phyloP scores from a whole-genome alignment of 1,140 invertebrate genomes.

The Heliconius hermathena region DNA sequence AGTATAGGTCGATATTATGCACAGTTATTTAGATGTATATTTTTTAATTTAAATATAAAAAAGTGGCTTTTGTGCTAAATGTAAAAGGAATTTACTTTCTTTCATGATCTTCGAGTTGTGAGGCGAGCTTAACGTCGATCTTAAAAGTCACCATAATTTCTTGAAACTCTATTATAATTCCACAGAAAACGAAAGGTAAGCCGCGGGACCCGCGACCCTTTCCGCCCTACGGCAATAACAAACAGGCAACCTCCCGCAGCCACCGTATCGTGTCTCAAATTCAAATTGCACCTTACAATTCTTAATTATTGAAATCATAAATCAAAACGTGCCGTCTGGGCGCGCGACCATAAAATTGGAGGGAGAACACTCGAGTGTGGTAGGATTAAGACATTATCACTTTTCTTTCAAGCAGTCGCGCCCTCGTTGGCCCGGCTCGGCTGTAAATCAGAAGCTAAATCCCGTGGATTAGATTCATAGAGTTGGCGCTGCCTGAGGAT shows the following conservation, averaged over 20 bases:
- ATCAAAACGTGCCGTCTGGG: constrained; percentile 80
- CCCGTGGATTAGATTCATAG: constrained; percentile 82
- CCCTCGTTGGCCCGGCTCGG: constrained; percentile 66
- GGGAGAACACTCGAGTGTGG: constrained; percentile 73
- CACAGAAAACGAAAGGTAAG: constrained; percentile 69
- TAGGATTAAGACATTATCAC: constrained; percentile 83
- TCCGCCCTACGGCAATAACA: constrained; percentile 70
- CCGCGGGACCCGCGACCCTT: constrained; percentile 62
- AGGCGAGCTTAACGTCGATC: background rate
- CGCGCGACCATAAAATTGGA: constrained; percentile 77
- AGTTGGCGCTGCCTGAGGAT: constrained; percentile 79
- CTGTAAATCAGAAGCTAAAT: constrained; percentile 82
- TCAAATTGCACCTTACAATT: constrained; percentile 81
- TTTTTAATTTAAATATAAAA: background rate
- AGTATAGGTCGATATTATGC: background rate
- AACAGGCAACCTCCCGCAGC: constrained; percentile 73
- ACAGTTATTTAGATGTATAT: background rate
- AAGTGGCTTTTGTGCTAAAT: background rate
- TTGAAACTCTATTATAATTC: constrained; percentile 63
- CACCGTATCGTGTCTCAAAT: constrained; percentile 71
- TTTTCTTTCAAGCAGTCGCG: constrained; percentile 79
- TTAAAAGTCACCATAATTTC: constrained; percentile 51
- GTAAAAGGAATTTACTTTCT: background rate
- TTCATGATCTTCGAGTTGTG: background rate
- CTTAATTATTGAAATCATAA: constrained; percentile 82